A percentile compares a stretch with the other conserved stretches of the same genome.
Conservation (phyloP, 2,888 invertebrate genomes). For the Drosophila nr. fundita region DNA sequence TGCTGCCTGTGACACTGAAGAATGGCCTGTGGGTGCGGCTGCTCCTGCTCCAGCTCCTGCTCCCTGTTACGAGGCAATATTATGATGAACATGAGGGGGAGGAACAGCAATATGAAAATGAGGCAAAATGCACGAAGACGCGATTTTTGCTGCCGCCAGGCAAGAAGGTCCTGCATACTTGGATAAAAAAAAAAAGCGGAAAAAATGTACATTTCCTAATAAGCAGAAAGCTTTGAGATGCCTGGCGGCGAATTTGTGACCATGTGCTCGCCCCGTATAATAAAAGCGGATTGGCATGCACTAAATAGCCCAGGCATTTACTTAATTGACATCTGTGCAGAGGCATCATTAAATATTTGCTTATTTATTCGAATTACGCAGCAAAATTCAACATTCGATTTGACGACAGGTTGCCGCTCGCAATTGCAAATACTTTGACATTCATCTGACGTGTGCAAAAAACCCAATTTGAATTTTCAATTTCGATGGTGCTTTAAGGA, state of each 20-base stretch:
- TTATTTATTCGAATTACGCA: constrained; percentile 37
- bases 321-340: constrained; percentile 69
- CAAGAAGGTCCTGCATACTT: constrained; percentile 47
- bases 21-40: constrained; percentile 65
- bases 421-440: constrained; percentile 49
- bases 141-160: constrained; percentile 33
- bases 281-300: constrained; percentile 64
- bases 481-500: constrained; percentile 35
- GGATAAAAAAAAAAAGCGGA: neutral
- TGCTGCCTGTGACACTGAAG: constrained; percentile 75
- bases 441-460: constrained; percentile 51
- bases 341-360: constrained; percentile 57
- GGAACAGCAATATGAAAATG: constrained; percentile 77
- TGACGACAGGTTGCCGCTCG: constrained; percentile 49
- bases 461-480: constrained; percentile 56
- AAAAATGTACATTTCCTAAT: constrained; percentile 50
- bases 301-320: constrained; percentile 71
- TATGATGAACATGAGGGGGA: constrained; percentile 64
- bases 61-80: constrained; percentile 52
- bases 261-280: constrained; percentile 13
- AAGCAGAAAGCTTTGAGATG: constrained; percentile 60
- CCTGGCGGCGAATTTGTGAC: constrained; percentile 17
- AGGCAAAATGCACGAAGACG: constrained; percentile 44
- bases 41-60: constrained; percentile 17
- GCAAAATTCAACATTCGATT: neutral